Percentiles rank a stretch among this genome's conserved stretches.
phyloP scores from a whole-genome alignment of 2,797 vertebrate genomes.

The Gastrophryne carolinensis region DNA sequence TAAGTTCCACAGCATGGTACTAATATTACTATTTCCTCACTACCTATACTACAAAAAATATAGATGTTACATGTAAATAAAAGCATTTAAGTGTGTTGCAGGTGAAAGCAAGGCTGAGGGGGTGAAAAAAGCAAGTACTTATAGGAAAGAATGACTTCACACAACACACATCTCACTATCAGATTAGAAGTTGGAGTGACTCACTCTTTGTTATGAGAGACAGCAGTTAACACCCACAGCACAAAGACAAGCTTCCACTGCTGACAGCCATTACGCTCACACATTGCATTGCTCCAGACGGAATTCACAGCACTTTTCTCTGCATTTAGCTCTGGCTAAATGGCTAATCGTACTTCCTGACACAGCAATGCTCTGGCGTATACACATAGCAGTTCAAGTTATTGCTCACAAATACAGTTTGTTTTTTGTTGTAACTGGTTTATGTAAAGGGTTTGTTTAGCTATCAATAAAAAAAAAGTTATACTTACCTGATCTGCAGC shows the following conservation, averaged over 20 bases:
- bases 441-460: too few species aligned
- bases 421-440: too few species aligned
- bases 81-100: conserved; percentile 24
- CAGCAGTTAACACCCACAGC: conserved; percentile 69
- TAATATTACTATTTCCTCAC: too few species aligned
- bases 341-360: conserved; percentile 68
- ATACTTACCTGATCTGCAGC: too few species aligned
- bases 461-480: too few species aligned
- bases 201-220: conserved; percentile 53
- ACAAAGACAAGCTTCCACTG: conserved; percentile 71
- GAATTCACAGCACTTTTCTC: conserved; percentile 71
- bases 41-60: too few species aligned
- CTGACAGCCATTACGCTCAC: conserved; percentile 73
- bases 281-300: conserved; percentile 67
- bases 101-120: conserved; percentile 42
- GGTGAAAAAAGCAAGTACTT: conserved; percentile 33
- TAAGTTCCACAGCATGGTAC: too few species aligned
- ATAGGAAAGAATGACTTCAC: conserved; percentile 50
- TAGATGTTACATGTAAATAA: too few species aligned
- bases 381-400: neutral
- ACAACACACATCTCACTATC: conserved; percentile 47
- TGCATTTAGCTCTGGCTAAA: conserved; percentile 71
- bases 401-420: too few species aligned
- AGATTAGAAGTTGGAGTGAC: conserved; percentile 36
- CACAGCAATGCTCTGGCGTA: conserved; percentile 34